Evolutionary conservation across 1,140 invertebrate species (phyloP).

Genomic region (Holcopasites calliopsidis): DNA sequence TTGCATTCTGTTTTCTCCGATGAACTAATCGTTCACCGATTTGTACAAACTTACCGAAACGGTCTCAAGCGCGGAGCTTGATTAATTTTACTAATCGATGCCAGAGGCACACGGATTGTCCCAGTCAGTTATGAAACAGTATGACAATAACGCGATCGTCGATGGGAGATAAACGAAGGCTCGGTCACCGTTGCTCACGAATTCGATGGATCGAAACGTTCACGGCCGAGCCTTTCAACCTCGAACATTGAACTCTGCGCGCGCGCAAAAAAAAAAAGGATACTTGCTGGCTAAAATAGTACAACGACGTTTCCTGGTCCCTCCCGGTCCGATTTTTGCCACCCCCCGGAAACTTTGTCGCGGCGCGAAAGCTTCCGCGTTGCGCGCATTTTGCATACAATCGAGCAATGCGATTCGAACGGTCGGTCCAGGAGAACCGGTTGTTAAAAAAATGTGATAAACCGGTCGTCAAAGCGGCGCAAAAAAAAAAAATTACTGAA

Average conservation of each 20-base stretch:
- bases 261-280: constrained; percentile 26
- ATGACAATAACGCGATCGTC: constrained; percentile 8
- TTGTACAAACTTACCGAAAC: too few relatives aligned
- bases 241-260: constrained; percentile 53
- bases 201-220: constrained; percentile 30
- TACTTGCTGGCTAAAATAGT: neutral
- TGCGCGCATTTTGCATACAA: constrained; percentile 35
- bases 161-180: constrained; percentile 15
- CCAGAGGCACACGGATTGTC: too few relatives aligned
- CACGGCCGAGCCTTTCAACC: constrained; percentile 44
- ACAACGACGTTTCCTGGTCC: too few relatives aligned
- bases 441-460: constrained; percentile 51
- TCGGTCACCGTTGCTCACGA: constrained; percentile 22
- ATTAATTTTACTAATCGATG: too few relatives aligned
- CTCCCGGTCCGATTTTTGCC: constrained; percentile 2
- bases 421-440: constrained; percentile 2
- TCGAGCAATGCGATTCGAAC: constrained; percentile 27
- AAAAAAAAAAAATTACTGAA: constrained; percentile 38
- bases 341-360: neutral
- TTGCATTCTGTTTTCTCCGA: too few relatives aligned
- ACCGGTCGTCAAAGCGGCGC: constrained; percentile 46
- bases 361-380: constrained; percentile 16
- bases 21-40: too few relatives aligned
- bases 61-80: too few relatives aligned
- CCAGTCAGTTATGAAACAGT: constrained; percentile 30